Evolutionary conservation across 2,113 vertebrate genomes (phyloP).

Genomic region (Budorcas taxicolor): DNA sequence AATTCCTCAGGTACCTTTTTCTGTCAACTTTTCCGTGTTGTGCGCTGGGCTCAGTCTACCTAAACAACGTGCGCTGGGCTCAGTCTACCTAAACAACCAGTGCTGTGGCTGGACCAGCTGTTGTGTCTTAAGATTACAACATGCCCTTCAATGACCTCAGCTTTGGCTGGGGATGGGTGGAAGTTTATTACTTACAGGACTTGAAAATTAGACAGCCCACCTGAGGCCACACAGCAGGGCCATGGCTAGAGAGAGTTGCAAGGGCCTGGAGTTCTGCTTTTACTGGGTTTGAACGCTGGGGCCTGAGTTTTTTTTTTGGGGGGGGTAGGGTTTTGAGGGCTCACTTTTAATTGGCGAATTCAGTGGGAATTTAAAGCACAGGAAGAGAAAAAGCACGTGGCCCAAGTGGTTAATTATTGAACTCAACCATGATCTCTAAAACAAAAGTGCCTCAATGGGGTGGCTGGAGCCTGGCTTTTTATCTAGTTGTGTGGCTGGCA

Average conservation of each 20-base stretch:
- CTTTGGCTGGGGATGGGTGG: neutral
- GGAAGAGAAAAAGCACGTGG: neutral
- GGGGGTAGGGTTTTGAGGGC: neutral
- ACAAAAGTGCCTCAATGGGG: neutral
- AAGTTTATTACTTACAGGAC: neutral
- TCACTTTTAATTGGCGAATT: neutral
- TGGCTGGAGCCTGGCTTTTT: neutral
- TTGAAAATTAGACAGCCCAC: neutral
- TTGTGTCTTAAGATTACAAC: neutral
- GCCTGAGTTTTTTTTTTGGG: fast-evolving
- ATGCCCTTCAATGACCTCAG: neutral
- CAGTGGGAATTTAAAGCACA: neutral
- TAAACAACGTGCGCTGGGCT: neutral
- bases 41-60: neutral
- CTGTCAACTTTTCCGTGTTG: neutral
- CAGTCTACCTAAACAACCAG: neutral
- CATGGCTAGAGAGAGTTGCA: neutral
- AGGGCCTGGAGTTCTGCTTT: neutral
- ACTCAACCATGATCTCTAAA: neutral
- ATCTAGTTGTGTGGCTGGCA: neutral
- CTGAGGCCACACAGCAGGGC: neutral
- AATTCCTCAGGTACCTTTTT: neutral
- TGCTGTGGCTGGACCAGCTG: neutral
- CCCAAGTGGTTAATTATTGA: neutral
- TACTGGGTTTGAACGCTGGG: neutral